Evolutionary conservation across 2,888 invertebrate species (phyloP).

Genomic region (Habroteleia sp.): DNA sequence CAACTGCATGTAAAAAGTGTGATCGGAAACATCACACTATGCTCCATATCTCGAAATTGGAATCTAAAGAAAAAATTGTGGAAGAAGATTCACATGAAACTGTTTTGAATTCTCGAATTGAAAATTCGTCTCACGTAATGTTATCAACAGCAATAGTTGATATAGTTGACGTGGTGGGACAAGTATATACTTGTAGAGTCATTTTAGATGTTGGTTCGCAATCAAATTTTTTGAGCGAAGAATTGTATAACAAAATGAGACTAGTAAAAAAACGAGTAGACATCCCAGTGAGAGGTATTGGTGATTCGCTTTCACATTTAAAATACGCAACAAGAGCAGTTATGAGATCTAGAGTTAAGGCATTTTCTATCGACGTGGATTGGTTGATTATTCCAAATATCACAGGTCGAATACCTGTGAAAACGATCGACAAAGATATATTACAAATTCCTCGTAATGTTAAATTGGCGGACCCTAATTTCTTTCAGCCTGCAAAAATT

Average conservation of each 20-base stretch:
- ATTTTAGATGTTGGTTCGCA: conserved; percentile 57
- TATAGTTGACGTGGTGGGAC: conserved; percentile 3
- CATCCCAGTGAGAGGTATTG: conserved; percentile 38
- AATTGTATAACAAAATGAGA: conserved; percentile 40
- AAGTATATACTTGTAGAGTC: conserved; percentile 27
- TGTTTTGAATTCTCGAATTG: conserved; percentile 2
- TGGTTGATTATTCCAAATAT: conserved; percentile 45
- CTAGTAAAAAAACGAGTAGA: conserved; percentile 12
- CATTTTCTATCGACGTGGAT: conserved; percentile 7
- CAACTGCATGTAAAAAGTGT: conserved; percentile 5
- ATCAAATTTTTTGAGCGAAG: conserved; percentile 51
- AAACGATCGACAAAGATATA: conserved; percentile 16
- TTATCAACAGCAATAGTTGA: conserved; percentile 51
- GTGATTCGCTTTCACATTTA: conserved; percentile 28
- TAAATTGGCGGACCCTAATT: conserved; percentile 38
- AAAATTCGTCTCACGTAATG: conserved; percentile 23
- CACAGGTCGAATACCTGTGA: conserved; percentile 45
- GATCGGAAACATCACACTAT: conserved; percentile 16
- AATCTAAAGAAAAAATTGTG: no score
- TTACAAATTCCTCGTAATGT: conserved; percentile 39
- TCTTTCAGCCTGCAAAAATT: conserved; percentile 15
- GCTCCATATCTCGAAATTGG: not conserved
- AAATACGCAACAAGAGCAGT: conserved; percentile 28
- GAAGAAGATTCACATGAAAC: no score
- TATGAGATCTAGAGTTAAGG: conserved; percentile 29